Evolutionary conservation across 2,888 invertebrate genomes (phyloP).

Genomic region (Enoplolaimus lenunculus): DNA sequence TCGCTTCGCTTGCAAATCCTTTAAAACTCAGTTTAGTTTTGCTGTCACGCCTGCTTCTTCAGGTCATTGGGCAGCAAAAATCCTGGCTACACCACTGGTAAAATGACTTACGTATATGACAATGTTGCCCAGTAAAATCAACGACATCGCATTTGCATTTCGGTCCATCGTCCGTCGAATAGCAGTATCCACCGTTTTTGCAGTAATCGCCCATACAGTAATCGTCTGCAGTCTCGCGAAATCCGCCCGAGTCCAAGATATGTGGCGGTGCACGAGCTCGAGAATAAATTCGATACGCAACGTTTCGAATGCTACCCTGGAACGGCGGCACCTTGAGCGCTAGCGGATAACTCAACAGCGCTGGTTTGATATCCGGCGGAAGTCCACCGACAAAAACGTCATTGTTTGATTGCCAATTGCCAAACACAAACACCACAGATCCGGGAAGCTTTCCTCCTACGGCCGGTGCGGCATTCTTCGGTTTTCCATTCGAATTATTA

Average conservation of each 20-base stretch:
- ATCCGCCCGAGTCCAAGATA: slow-evolving; percentile 56
- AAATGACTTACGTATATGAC: slow-evolving; percentile 65
- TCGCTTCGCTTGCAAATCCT: no score
- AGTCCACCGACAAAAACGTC: slow-evolving; percentile 92
- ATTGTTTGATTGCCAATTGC: slow-evolving; percentile 68
- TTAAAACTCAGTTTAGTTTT: no score
- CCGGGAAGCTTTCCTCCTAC: slow-evolving; percentile 46
- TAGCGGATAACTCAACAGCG: slow-evolving; percentile 34
- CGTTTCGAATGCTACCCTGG: slow-evolving; percentile 67
- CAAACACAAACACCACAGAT: slow-evolving; percentile 70
- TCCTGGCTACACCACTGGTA: not conserved
- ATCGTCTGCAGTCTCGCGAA: slow-evolving; percentile 48
- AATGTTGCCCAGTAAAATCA: slow-evolving; percentile 80
- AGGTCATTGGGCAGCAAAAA: not conserved
- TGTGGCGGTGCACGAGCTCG: slow-evolving; percentile 60
- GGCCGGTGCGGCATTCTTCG: no score
- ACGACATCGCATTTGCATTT: slow-evolving; percentile 84
- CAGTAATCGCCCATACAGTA: slow-evolving; percentile 61
- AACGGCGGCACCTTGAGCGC: slow-evolving; percentile 31
- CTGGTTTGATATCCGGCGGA: slow-evolving; percentile 51
- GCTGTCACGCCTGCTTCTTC: no score
- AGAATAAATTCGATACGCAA: slow-evolving; percentile 59
- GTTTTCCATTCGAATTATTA: no score
- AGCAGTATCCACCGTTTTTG: slow-evolving; percentile 84
- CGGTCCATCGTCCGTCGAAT: slow-evolving; percentile 82